Evolutionary conservation across 2,888 invertebrate genomes (phyloP).

Genomic region (Pheosia tremula): DNA sequence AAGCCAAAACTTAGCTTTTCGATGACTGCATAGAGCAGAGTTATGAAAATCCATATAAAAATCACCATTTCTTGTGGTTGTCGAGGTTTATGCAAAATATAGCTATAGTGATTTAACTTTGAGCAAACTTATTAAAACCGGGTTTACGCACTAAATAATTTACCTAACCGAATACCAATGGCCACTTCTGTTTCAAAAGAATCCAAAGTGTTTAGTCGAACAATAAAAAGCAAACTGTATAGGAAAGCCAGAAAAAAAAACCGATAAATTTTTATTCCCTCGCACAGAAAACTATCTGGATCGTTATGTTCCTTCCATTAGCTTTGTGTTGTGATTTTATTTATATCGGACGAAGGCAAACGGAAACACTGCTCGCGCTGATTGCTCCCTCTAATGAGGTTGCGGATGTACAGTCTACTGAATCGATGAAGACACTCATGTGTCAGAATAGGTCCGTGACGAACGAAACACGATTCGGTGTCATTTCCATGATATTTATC

Average conservation of each 20-base stretch:
- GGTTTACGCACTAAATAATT: no score
- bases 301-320: slow-evolving; percentile 18
- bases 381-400: slow-evolving; percentile 31
- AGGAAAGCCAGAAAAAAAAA: background rate
- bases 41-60: no score
- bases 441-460: background rate
- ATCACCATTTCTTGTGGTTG: no score
- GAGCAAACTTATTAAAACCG: no score
- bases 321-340: slow-evolving; percentile 20
- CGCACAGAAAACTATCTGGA: slow-evolving; percentile 11
- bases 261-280: background rate
- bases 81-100: no score
- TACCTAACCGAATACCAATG: no score
- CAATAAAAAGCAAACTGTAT: background rate
- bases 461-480: no score
- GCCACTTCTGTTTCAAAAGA: background rate
- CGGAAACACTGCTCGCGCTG: slow-evolving; percentile 29
- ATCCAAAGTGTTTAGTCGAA: background rate
- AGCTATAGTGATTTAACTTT: no score
- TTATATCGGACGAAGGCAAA: slow-evolving; percentile 21
- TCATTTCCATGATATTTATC: no score
- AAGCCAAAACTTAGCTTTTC: no score
- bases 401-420: slow-evolving; percentile 24
- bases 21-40: no score
- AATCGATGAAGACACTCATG: slow-evolving; percentile 19